phyloP scores from a whole-genome alignment of 2,888 invertebrate species.

The Chydorus sphaericus region DNA sequence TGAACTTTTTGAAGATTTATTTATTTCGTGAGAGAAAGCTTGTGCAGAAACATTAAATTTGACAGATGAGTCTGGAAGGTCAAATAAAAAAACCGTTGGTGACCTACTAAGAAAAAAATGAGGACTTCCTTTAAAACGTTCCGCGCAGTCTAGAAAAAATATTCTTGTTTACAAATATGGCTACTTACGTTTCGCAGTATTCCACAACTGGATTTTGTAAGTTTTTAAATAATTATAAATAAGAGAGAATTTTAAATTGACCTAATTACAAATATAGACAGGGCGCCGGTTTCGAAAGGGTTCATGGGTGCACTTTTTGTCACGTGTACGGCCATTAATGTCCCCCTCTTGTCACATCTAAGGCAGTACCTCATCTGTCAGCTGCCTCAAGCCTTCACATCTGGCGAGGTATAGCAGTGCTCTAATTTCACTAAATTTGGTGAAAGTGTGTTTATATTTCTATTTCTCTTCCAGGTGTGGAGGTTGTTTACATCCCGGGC shows the following conservation, averaged over 20 bases:
- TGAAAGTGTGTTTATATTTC: background rate
- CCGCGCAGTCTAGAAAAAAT: too few relatives aligned
- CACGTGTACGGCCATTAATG: constrained; percentile 32
- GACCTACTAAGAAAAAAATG: too few relatives aligned
- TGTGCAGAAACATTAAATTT: too few relatives aligned
- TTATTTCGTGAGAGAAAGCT: too few relatives aligned
- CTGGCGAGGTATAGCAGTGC: constrained; percentile 25
- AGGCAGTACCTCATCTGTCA: constrained; percentile 31
- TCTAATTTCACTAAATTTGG: background rate
- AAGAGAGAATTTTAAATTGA: constrained; percentile 1
- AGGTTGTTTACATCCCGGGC: constrained; percentile 30
- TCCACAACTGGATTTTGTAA: constrained; percentile 30
- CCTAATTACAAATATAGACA: constrained; percentile 27
- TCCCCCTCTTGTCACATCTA: constrained; percentile 31
- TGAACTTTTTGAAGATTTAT: background rate
- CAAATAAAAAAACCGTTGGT: too few relatives aligned
- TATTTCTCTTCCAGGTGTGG: constrained; percentile 28
- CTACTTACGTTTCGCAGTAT: constrained; percentile 27
- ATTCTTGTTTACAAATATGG: constrained; percentile 19
- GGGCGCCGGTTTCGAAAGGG: constrained; percentile 34
- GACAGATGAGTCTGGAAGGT: too few relatives aligned
- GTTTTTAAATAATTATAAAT: constrained; percentile 17
- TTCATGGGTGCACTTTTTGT: constrained; percentile 32
- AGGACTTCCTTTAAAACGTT: too few relatives aligned
- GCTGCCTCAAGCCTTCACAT: constrained; percentile 29